phyloP scores from a whole-genome alignment of 2,888 invertebrate species.

The Euproctis similis region DNA sequence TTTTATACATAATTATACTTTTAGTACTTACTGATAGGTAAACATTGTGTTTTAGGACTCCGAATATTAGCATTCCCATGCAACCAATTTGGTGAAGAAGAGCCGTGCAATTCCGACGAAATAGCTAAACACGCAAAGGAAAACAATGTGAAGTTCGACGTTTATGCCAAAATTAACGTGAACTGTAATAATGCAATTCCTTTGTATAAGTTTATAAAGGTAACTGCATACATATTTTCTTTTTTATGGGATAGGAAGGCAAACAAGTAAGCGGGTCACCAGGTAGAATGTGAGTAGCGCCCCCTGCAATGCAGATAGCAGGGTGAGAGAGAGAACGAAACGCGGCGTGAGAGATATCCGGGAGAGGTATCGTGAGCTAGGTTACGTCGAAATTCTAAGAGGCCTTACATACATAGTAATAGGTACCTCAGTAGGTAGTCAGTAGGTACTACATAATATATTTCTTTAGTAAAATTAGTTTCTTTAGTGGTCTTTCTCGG shows the following conservation, averaged over 20 bases:
- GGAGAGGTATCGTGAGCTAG: too few species aligned
- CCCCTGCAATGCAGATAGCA: too few species aligned
- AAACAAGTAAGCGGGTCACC: too few species aligned
- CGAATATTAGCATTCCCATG: conserved; percentile 84
- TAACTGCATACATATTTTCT: too few species aligned
- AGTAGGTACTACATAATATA: not conserved
- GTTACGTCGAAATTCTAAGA: not conserved
- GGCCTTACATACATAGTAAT: not conserved
- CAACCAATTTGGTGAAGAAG: conserved; percentile 81
- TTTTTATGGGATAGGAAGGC: too few species aligned
- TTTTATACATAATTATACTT: too few species aligned
- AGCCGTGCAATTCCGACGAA: conserved; percentile 68
- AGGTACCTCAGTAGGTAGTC: not conserved
- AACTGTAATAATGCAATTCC: conserved; percentile 74
- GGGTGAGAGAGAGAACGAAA: too few species aligned
- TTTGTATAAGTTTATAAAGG: conserved; percentile 73
- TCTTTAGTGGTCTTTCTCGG: too few species aligned
- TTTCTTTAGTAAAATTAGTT: not conserved
- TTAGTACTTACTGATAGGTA: too few species aligned
- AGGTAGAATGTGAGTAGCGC: too few species aligned
- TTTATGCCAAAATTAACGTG: conserved; percentile 76
- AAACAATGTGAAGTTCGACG: conserved; percentile 62
- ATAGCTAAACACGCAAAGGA: conserved; percentile 35
- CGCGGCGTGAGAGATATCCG: too few species aligned
- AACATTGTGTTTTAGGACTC: conserved; percentile 60